phyloP scores from a whole-genome alignment of 2,797 vertebrate species.

The Liasis olivaceus region DNA sequence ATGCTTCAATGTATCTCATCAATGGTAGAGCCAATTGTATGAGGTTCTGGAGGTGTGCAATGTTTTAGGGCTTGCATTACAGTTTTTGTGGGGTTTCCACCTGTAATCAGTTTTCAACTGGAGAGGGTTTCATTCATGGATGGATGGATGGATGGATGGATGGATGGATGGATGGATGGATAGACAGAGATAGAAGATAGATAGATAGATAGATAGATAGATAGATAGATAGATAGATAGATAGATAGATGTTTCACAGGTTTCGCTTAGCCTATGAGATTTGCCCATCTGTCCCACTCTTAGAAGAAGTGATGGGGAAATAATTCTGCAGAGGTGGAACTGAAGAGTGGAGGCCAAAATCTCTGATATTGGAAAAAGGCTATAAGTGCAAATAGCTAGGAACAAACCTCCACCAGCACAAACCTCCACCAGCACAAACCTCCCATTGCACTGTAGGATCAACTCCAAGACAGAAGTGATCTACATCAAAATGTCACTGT shows the following conservation, averaged over 20 bases:
- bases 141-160: no score
- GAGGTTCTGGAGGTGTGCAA: background rate
- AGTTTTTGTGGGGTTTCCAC: background rate
- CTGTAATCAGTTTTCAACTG: background rate
- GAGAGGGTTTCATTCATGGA: background rate
- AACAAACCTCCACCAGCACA: background rate
- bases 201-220: no score
- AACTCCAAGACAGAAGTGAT: background rate
- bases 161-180: no score
- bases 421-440: background rate
- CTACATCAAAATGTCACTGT: background rate
- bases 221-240: no score
- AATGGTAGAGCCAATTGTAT: background rate
- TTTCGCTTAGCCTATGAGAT: background rate
- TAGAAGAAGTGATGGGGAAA: background rate
- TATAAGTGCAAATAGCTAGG: background rate
- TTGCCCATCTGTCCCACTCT: background rate
- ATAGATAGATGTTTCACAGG: background rate
- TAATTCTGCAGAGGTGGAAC: background rate
- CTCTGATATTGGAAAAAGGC: background rate
- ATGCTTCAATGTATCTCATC: background rate
- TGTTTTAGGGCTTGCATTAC: background rate
- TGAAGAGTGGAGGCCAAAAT: background rate
- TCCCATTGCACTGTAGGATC: background rate
- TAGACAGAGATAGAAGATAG: no score